Conservation (phyloP, 1,140 invertebrate species). For the Batillaria attramentaria region DNA sequence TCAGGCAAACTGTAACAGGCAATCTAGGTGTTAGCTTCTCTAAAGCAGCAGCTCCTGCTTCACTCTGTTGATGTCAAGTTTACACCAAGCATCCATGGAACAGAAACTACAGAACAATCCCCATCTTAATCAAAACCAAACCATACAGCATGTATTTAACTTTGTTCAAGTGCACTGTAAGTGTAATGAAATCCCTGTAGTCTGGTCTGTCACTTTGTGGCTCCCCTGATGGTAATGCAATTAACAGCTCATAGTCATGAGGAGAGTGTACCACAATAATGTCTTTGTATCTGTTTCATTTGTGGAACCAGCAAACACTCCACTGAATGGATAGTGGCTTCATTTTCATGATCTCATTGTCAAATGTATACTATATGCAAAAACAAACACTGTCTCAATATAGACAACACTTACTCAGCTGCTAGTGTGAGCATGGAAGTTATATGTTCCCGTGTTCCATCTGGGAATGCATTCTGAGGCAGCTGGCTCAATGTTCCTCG, state of each 20-base stretch:
- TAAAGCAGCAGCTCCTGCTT: background rate
- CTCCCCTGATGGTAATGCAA: too few species aligned
- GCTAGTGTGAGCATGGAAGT: slow-evolving; percentile 37
- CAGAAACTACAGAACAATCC: background rate
- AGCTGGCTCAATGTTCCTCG: slow-evolving; percentile 59
- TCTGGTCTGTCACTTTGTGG: too few species aligned
- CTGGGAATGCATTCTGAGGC: slow-evolving; percentile 37
- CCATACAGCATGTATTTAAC: too few species aligned
- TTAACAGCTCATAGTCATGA: too few species aligned
- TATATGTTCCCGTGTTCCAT: slow-evolving; percentile 47
- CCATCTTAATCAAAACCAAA: background rate
- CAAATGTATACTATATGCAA: background rate
- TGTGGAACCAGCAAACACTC: too few species aligned
- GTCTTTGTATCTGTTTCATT: too few species aligned
- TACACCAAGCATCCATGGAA: background rate
- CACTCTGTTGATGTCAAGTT: background rate
- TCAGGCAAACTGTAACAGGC: slow-evolving; percentile 54
- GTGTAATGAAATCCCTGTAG: too few species aligned
- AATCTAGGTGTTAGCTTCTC: background rate
- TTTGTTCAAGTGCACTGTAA: too few species aligned
- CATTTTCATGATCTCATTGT: too few species aligned
- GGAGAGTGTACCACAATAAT: too few species aligned
- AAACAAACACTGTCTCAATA: slow-evolving; percentile 16
- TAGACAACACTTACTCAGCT: slow-evolving; percentile 31
- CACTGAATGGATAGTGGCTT: too few species aligned